Base-by-base conservation (phyloP, 2,888 invertebrate species). In the Allophyes oxyacanthae region DNA sequence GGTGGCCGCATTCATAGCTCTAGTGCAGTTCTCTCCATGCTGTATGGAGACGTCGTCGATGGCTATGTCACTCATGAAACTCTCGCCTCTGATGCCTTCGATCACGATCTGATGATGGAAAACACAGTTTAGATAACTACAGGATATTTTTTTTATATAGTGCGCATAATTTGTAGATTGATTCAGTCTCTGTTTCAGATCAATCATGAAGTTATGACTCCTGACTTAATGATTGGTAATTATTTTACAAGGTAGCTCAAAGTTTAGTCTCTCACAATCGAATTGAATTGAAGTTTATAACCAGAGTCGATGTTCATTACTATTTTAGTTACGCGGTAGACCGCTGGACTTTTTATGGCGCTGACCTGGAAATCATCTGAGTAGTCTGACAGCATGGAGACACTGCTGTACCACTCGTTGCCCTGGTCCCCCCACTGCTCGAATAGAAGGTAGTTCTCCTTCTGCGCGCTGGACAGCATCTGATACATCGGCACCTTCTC, bases 21-120 rank as follows among this genome's bases (percentile, higher is more conserved):
- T 69, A 0, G 74, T 81, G 72, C 97, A 97, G 58, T 95, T 94
- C 0, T 91, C 88, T 0, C 95, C 95, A 30, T 95, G 94, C 26
- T 96, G 89, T 28, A 98, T 88, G 6, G 95, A 94, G 0, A 98
- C 95, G 81, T 98, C 98, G 72, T 98, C 98, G 10, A 98, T 95
- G 0, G 98, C 98, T 32, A 97, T 96, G 80, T 98, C 97, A 50
- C 97, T 97, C 6, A 96, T 95, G 66, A 95, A 96, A 15, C 95
- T 94, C 0, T 76, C 71, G 0, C 97, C 97, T 28, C 96, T 91
- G 0, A 96, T 92, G 0, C 96, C 97, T 82, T 97, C 97, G 40
- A 98, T 95, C 3, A 97, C 90, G 25, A 98, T 96, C 96, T 98
- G 89, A 45, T 26, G 9, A 36, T 44, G 20, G 20, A 20, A 20